These are phyloP conservation scores for Eulemur rubriventer DNA, from an alignment of 2,797 vertebrate genomes.

Conservation along the genomic window DNA sequence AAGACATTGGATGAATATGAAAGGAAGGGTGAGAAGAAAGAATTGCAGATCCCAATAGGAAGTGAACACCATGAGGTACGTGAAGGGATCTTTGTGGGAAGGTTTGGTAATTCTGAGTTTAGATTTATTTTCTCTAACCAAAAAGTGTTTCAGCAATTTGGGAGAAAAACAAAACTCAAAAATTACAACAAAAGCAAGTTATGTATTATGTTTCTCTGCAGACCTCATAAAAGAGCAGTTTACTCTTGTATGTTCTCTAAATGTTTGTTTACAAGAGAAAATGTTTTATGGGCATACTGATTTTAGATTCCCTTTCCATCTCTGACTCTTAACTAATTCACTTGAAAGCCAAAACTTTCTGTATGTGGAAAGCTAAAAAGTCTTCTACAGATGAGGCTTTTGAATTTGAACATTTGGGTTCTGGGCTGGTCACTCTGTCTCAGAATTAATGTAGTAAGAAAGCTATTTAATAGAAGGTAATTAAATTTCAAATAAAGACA, in stretches of 20 bases:
- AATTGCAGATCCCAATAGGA: not conserved
- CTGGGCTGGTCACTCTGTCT: slow-evolving; percentile 4
- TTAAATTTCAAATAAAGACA: slow-evolving; percentile 19
- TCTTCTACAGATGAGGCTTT: slow-evolving; percentile 47
- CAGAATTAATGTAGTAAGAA: slow-evolving; percentile 59
- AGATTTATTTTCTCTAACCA: slow-evolving; percentile 37
- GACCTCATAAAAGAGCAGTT: slow-evolving; percentile 68
- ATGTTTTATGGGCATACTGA: slow-evolving; percentile 45
- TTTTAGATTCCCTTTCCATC: slow-evolving; percentile 56
- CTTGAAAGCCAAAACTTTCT: slow-evolving; percentile 17
- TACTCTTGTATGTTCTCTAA: slow-evolving; percentile 59
- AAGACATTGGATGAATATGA: not conserved
- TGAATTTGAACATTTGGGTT: slow-evolving; percentile 54
- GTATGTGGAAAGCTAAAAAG: slow-evolving; percentile 29
- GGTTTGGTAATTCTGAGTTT: not conserved
- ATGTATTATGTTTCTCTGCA: slow-evolving; percentile 66
- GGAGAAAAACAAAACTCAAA: slow-evolving; percentile 55
- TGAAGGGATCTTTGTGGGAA: not conserved
- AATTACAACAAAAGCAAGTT: slow-evolving; percentile 57
- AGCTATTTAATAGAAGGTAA: not conserved
- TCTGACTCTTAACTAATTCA: slow-evolving; percentile 63
- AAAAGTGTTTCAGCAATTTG: slow-evolving; percentile 54
- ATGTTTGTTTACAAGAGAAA: slow-evolving; percentile 73
- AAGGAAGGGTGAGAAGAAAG: not conserved
- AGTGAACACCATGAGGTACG: not conserved